Evolutionary conservation across 1,140 invertebrate genomes (phyloP).

Genomic region (Drosophila kurseongensis): DNA sequence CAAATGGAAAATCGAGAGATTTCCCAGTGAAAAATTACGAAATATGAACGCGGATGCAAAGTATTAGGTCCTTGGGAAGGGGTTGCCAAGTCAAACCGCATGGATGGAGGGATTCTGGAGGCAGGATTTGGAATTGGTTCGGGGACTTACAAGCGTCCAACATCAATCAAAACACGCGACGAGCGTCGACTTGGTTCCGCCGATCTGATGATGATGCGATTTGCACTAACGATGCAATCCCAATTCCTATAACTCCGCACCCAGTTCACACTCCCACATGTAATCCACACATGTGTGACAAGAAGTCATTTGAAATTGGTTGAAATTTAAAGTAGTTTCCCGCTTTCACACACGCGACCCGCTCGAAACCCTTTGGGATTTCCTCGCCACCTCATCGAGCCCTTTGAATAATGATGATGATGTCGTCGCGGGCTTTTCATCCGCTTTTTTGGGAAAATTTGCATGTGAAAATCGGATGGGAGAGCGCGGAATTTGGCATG

Average conservation of each 20-base stretch:
- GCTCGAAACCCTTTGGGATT: conserved; percentile 69
- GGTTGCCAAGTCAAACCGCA: conserved; percentile 44
- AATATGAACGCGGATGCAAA: conserved; percentile 68
- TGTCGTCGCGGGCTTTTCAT: conserved; percentile 51
- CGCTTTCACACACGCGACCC: conserved; percentile 42
- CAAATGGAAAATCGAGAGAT: conserved; percentile 47
- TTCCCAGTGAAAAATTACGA: conserved; percentile 72
- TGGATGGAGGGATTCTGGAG: conserved; percentile 20
- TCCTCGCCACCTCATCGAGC: conserved; percentile 36
- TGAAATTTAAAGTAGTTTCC: conserved; percentile 81
- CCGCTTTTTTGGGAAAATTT: conserved; percentile 61
- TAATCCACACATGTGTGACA: conserved; percentile 62
- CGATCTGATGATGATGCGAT: conserved; percentile 69
- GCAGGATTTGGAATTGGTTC: conserved; percentile 41
- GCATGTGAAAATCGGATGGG: conserved; percentile 68
- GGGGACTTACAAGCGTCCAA: conserved; percentile 71
- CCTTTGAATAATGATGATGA: conserved; percentile 81
- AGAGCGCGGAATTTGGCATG: conserved; percentile 65
- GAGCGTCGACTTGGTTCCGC: conserved; percentile 19
- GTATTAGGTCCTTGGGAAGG: conserved; percentile 36
- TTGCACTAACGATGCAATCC: conserved; percentile 77
- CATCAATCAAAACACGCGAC: conserved; percentile 75
- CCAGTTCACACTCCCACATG: conserved; percentile 6
- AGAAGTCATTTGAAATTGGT: conserved; percentile 80
- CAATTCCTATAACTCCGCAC: conserved; percentile 5